Conservation (phyloP, 2,113 vertebrate genomes). For the Oceanodroma tethys region DNA sequence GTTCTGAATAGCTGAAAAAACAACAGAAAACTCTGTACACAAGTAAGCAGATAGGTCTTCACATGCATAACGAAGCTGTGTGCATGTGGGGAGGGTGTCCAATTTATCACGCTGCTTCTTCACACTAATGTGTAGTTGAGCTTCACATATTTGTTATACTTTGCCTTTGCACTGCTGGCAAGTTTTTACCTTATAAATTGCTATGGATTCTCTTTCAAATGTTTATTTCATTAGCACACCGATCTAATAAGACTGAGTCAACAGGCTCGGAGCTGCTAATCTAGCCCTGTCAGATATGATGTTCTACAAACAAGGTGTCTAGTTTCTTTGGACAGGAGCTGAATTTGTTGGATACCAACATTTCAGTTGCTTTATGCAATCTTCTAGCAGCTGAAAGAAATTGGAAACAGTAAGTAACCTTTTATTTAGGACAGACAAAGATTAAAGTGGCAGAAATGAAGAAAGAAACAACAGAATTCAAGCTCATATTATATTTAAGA, state of each 20-base stretch:
- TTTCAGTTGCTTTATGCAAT: neutral
- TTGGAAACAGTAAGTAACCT: slow-evolving; percentile 33
- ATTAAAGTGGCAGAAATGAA: neutral
- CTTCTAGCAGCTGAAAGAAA: slow-evolving; percentile 55
- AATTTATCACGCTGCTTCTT: neutral
- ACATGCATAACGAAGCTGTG: rapidly evolving
- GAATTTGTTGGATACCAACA: slow-evolving; percentile 22
- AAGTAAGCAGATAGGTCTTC: neutral
- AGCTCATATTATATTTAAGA: neutral
- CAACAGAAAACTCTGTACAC: neutral
- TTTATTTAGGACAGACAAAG: slow-evolving; percentile 41
- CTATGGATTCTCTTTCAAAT: neutral
- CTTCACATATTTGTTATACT: neutral
- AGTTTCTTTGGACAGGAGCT: slow-evolving; percentile 46
- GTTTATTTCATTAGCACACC: slow-evolving; percentile 30
- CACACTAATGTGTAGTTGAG: neutral
- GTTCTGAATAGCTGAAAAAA: neutral
- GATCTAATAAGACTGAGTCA: slow-evolving; percentile 32
- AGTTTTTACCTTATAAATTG: neutral
- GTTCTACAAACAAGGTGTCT: slow-evolving; percentile 53
- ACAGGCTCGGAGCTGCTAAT: slow-evolving; percentile 5
- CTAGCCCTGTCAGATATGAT: slow-evolving; percentile 38
- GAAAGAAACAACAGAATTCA: neutral
- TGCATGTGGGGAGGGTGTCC: neutral
- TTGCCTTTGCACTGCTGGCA: neutral